Evolutionary conservation across 2,797 vertebrate species (phyloP).

Genomic region (Eremophila alpestris): DNA sequence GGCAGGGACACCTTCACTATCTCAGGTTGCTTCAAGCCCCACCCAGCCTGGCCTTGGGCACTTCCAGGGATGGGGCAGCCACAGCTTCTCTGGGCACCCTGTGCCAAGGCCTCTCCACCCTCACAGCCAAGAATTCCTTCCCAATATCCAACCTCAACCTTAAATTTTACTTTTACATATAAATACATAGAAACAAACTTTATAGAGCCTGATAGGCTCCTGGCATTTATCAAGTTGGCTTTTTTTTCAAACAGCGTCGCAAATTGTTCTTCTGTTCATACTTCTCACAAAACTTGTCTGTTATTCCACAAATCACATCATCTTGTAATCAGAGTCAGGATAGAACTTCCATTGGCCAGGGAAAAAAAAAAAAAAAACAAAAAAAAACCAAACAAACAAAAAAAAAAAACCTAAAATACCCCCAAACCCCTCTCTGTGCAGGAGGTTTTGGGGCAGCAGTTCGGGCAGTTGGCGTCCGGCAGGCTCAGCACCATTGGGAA

Average conservation of each 20-base stretch:
- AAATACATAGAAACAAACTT: background rate
- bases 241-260: accelerated
- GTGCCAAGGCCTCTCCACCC: background rate
- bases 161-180: background rate
- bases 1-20: background rate
- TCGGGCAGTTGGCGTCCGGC: background rate
- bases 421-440: accelerated
- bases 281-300: background rate
- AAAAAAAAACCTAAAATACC: accelerated
- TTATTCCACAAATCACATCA: background rate
- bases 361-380: accelerated
- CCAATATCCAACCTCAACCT: background rate
- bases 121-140: background rate
- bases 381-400: too few species aligned
- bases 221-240: accelerated
- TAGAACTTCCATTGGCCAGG: background rate
- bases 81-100: background rate
- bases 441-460: background rate
- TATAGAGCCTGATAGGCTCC: background rate
- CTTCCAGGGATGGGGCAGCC: background rate
- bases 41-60: background rate
- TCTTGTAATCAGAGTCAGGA: accelerated
- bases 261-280: background rate
- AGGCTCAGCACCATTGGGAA: background rate
- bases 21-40: accelerated